Conservation (phyloP, 2,888 invertebrate genomes). For the Tineola bisselliella region DNA sequence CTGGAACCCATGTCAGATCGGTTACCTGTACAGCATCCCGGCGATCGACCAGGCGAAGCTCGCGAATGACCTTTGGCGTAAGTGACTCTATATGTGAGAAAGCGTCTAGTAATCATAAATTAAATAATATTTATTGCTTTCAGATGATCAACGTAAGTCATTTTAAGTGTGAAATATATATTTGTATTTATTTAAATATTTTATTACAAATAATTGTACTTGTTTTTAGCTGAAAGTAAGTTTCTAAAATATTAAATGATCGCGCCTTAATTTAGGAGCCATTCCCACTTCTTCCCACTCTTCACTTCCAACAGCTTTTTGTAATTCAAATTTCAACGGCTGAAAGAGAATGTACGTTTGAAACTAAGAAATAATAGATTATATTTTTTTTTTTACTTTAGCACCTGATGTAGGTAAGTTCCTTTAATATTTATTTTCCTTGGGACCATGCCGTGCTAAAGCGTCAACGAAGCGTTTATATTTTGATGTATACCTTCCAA, state of each 20-base stretch:
- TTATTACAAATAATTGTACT: neutral
- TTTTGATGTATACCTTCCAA: too few relatives aligned
- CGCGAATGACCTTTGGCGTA: conserved; percentile 51
- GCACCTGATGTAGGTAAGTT: too few relatives aligned
- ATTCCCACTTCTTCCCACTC: too few relatives aligned
- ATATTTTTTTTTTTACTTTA: too few relatives aligned
- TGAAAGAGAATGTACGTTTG: too few relatives aligned
- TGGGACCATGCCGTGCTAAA: too few relatives aligned
- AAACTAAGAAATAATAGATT: too few relatives aligned
- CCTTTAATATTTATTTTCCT: too few relatives aligned
- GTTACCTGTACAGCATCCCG: conserved; percentile 54
- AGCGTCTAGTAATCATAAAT: neutral
- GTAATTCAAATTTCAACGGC: too few relatives aligned
- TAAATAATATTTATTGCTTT: neutral
- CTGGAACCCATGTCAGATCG: conserved; percentile 59
- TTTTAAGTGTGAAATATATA: neutral
- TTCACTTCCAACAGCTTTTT: too few relatives aligned
- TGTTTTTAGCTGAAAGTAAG: neutral
- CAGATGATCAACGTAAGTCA: neutral
- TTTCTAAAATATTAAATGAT: conserved; percentile 17
- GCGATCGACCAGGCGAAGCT: conserved; percentile 40
- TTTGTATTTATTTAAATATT: neutral
- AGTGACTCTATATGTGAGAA: conserved; percentile 25
- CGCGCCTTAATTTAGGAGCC: conserved; percentile 27
- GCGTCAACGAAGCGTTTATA: too few relatives aligned